A percentile compares a stretch with the other conserved stretches of the same genome.
Evolutionary conservation across 2,113 vertebrate genomes (phyloP).

Genomic region (Alectura lathami): DNA sequence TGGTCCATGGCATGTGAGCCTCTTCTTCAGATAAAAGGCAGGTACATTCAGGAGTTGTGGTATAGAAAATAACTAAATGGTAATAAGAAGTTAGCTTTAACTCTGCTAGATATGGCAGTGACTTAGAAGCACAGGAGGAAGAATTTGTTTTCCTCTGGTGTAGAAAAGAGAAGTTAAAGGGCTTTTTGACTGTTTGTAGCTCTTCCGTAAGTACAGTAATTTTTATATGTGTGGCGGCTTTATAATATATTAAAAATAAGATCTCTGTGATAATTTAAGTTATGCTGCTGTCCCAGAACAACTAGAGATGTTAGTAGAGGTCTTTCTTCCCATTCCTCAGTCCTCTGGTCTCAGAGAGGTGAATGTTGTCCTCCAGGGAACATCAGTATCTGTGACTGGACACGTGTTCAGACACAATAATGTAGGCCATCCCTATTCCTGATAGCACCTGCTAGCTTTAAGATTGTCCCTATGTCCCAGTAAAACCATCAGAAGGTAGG

Average conservation of each 20-base stretch:
- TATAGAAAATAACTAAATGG: not conserved
- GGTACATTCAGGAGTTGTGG: not conserved
- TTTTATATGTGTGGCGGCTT: not conserved
- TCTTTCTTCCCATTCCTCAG: not conserved
- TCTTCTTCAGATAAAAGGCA: not conserved
- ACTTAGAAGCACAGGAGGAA: not conserved
- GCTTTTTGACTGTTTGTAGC: not conserved
- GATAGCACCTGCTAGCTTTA: not conserved
- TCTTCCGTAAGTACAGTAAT: not conserved
- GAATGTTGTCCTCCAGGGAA: not conserved
- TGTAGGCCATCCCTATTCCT: not conserved
- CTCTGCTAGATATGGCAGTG: not conserved
- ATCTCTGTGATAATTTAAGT: not conserved
- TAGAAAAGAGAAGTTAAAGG: not conserved
- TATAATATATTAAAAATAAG: not conserved
- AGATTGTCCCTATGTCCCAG: not conserved
- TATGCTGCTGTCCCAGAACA: not conserved
- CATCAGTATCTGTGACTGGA: not conserved
- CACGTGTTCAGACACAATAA: not conserved
- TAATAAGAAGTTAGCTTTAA: slow-evolving; percentile 8
- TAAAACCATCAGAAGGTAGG: not conserved
- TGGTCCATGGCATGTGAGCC: not conserved
- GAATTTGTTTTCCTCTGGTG: not conserved
- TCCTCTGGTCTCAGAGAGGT: not conserved
- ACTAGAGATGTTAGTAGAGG: not conserved